Base-by-base conservation (phyloP, 2,113 vertebrate species). In the Acinonyx jubatus region DNA sequence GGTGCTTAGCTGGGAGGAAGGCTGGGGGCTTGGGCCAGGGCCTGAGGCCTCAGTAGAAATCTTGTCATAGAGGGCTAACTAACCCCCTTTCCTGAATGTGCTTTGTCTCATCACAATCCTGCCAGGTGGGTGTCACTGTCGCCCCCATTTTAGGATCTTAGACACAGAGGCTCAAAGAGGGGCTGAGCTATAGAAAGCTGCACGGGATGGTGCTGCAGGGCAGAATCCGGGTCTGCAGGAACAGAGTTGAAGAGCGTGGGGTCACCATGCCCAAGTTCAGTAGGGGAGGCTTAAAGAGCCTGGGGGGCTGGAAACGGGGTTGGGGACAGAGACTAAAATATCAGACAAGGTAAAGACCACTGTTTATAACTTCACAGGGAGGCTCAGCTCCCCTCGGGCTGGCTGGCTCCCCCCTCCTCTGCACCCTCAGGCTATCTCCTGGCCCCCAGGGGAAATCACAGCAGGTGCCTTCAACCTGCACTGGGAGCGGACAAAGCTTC, bases 371-470 rank as follows among this genome's bases (percentile, higher is more conserved):
- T 95, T 94, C 57, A 66, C n/a, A 27, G 85, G 38, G 41, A 69
- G 36, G 21, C 94, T 63, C 16, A 0, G 23, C 68, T 86, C 82
- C 90, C 96, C 83, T 79, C 61, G 4, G 52, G 79, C 69, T 18
- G 45, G 36, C 36, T 94, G 52, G 48, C 71, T 93, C 45, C 3
- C n/a, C 12, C 16, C 21, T 33, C 11, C 38, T 31, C 29, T 27
- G 27, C 5, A 10, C 19, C 92, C 74, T 50, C 4, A 0, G 97
- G 94, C 94, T 71, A 11, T 36, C 76, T 88, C 90, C 12, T 12
- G 4, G 41, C 18, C 95, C 97, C 93, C 55, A 16, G 65, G 97
- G 94, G 95, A 97, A 94, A 98, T 96, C 97, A 83, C 88, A 95
- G 98, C 96, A 79, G 84, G 95, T 1, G 79, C 41, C 81, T 96